These are phyloP conservation scores for Caenorhabditis sulstoni DNA, from an alignment of 2,888 invertebrate genomes.

Conservation along the genomic window DNA sequence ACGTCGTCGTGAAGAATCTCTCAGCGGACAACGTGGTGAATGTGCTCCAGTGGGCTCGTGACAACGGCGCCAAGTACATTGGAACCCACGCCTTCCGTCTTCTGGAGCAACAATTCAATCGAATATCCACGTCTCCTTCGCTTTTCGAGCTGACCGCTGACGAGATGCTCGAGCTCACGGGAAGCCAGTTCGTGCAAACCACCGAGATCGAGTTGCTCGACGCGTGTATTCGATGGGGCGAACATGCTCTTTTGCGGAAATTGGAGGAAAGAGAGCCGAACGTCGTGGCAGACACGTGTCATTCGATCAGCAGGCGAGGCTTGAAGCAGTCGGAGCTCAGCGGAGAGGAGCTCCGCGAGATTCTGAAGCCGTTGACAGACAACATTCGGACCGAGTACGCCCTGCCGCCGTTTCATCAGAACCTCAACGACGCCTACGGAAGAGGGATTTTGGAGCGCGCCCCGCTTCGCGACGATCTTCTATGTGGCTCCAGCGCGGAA, in stretches of 20 bases:
- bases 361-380: slow-evolving; percentile 81
- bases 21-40: slow-evolving; percentile 89
- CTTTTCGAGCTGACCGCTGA: slow-evolving; percentile 44
- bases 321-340: slow-evolving; percentile 87
- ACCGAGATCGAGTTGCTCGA: slow-evolving; percentile 89
- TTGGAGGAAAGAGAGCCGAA: slow-evolving; percentile 84
- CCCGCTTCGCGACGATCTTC: slow-evolving; percentile 59
- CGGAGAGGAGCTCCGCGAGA: slow-evolving; percentile 84
- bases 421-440: slow-evolving; percentile 59
- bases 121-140: slow-evolving; percentile 27
- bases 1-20: slow-evolving; percentile 91
- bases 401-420: slow-evolving; percentile 86
- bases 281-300: slow-evolving; percentile 88
- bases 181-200: slow-evolving; percentile 56
- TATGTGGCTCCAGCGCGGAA: slow-evolving; percentile 55
- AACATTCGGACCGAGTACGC: slow-evolving; percentile 91
- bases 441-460: slow-evolving; percentile 61
- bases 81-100: slow-evolving; percentile 84
- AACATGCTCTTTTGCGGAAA: slow-evolving; percentile 88
- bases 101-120: slow-evolving; percentile 47
- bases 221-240: slow-evolving; percentile 92
- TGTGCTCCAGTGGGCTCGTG: slow-evolving; percentile 91
- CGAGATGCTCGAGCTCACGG: slow-evolving; percentile 33
- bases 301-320: slow-evolving; percentile 90
- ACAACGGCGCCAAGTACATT: slow-evolving; percentile 94